Base-by-base conservation (phyloP, 1,140 invertebrate genomes). In the Brachionus koreanus region DNA sequence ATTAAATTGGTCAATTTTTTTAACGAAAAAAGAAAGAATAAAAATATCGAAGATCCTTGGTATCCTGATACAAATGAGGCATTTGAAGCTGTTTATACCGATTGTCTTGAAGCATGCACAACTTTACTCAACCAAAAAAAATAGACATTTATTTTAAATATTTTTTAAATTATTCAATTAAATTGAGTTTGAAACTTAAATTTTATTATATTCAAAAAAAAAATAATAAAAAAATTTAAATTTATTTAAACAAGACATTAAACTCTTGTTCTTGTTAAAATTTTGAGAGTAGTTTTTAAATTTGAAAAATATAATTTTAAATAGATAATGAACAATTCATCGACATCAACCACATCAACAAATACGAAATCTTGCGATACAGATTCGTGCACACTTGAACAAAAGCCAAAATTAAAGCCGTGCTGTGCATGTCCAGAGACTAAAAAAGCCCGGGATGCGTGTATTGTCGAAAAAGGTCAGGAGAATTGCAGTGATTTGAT, bases 341-440 rank as follows among this genome's bases (percentile, higher is more conserved):
- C 49, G 29, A 7, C 76, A 39, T 10, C 69, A 25, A 6, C 69
- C 2, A n/a, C 65, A 13, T 3, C 46, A 42, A 49, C 46, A 42
- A 49, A 74, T 29, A 23, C 12, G 10, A 74, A 52, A 43, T n/a
- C 12, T 6, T 77, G 77, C 13, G 63, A 82, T 6, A 13, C 10
- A 39, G 52, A 49, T 13, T 25, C 23, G 5, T 82, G 79, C 23
- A 33, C 57, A 3, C 29, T 69, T 39, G 79, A 82, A 12, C 10
- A 82, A 72, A 79, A 79, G 25, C 76, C 76, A 0, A 72, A 57
- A 57, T 72, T 63, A 7, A 82, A 82, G 29, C 93, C 97, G 16
- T 98, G 96, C 86, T 98, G 97, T 90, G 96, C 96, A 65, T 98
- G 97, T 90, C 96, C 96, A 0, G 96, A 98, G 90, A 98, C 96